These are phyloP conservation scores for Crossaster papposus DNA, from an alignment of 53 echinoderm and acorn worm species.

Conservation along the genomic window DNA sequence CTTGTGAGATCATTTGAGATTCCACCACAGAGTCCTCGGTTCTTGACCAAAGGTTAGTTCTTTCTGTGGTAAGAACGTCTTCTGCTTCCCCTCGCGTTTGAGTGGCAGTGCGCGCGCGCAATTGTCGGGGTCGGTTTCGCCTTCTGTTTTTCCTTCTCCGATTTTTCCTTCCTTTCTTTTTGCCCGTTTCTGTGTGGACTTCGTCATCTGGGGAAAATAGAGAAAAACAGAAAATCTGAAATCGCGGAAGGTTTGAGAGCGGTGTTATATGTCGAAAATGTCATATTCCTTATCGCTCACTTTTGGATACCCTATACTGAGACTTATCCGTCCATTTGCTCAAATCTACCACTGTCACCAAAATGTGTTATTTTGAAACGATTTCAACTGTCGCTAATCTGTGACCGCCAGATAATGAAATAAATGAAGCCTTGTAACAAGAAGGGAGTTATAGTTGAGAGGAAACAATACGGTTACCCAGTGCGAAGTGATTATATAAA, in stretches of 20 bases:
- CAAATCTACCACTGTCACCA: too few species aligned
- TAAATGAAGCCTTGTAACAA: too few species aligned
- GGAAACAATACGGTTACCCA: too few species aligned
- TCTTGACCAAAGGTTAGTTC: background rate
- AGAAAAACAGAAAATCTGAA: background rate
- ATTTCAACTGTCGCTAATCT: too few species aligned
- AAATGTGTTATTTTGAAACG: too few species aligned
- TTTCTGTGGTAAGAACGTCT: background rate
- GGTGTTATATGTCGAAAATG: too few species aligned
- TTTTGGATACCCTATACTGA: too few species aligned
- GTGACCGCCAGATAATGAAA: too few species aligned
- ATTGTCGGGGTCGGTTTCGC: conserved; percentile 25
- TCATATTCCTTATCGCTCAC: too few species aligned
- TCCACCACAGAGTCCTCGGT: background rate
- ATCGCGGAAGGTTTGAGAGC: background rate
- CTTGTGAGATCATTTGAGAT: conserved; percentile 22
- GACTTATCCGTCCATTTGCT: too few species aligned
- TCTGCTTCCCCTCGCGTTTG: background rate
- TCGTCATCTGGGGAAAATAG: conserved; percentile 18
- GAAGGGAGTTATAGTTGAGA: too few species aligned
- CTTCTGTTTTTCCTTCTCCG: conserved; percentile 6
- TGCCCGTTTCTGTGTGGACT: background rate
- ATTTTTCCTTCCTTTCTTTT: background rate
- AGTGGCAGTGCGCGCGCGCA: conserved; percentile 12
- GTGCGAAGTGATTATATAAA: too few species aligned